Conservation (phyloP, 2,888 invertebrate genomes). For the Laspeyria flexula region DNA sequence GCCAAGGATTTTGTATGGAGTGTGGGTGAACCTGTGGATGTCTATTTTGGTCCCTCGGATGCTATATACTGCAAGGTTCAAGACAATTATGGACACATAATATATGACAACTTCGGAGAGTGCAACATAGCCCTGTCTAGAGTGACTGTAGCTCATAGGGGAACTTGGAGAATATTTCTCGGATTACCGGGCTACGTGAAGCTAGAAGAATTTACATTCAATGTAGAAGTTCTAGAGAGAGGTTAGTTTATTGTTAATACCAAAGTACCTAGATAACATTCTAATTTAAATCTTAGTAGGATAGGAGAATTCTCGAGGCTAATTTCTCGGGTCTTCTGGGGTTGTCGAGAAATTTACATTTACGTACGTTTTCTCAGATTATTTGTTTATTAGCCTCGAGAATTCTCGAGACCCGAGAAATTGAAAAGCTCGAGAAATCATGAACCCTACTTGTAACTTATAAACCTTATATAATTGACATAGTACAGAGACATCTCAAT, state of each 20-base stretch:
- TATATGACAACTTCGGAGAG: constrained; percentile 66
- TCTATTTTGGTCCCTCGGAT: constrained; percentile 60
- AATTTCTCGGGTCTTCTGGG: no score
- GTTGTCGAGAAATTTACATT: no score
- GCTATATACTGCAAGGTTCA: constrained; percentile 65
- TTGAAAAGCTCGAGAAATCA: no score
- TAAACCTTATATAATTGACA: no score
- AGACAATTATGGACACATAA: constrained; percentile 43
- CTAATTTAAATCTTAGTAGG: neutral
- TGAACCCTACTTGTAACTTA: no score
- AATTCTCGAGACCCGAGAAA: no score
- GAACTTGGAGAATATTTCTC: constrained; percentile 61
- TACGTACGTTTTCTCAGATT: no score
- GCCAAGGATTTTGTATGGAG: constrained; percentile 12
- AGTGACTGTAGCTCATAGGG: constrained; percentile 54
- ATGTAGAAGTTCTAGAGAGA: constrained; percentile 50
- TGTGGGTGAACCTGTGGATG: constrained; percentile 49
- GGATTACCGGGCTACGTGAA: constrained; percentile 58
- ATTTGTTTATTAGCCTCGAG: no score
- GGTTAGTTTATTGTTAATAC: constrained; percentile 41
- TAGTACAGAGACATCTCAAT: no score
- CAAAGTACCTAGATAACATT: neutral
- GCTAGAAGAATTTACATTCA: constrained; percentile 46
- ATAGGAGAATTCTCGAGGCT: no score
- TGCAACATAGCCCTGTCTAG: constrained; percentile 62